Base-by-base conservation (phyloP, 2,888 invertebrate species). In the Carpatolechia fugitivella region DNA sequence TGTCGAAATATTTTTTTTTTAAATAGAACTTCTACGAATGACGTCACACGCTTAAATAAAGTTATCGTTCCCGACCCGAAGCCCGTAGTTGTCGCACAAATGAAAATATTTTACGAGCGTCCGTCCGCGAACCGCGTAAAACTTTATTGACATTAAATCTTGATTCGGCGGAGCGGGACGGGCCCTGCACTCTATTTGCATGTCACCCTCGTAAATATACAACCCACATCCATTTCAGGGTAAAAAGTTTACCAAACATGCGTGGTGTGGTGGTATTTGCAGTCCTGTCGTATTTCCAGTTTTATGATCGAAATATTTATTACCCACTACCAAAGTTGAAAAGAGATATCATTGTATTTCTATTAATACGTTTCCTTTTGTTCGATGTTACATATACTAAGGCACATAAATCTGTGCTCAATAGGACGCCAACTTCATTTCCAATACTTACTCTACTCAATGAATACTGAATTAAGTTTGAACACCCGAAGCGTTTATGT, bases 61-160 rank as follows among this genome's bases (percentile, higher is more conserved):
- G 11, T 30, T 14, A n/a, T 29, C 16, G 5, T 24, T n/a, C 47
- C 30, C 13, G 13, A 10, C 14, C 0, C 16, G n/a, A 16, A n/a
- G 2, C 10, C 24, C 33, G 33, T 13, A 24, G 3, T 41, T 20
- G 24, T 16, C 30, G 38, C 55, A 64, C 63, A 64, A 69, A 69
- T 67, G 61, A 67, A 67, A 70, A 68, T 70, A 60, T 70, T 72
- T 69, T 64, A 69, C 65, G 69, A 66, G 58, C 62, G 52, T 51
- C 56, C 58, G 46, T 38, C 47, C 50, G 47, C 56, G 61, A 51
- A 50, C 51, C 54, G 63, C 65, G 62, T 72, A 65, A 59, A 69
- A 67, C 63, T 73, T 76, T 76, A 76, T 70, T 67, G 72, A 63
- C 68, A 68, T 69, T 74, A 70, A 74, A 76, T 71, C 68, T 68